Evolutionary conservation across 2,797 vertebrate species (phyloP), one percentile per base, ranked within the genome.

Genomic region (Uromys caudimaculatus): DNA sequence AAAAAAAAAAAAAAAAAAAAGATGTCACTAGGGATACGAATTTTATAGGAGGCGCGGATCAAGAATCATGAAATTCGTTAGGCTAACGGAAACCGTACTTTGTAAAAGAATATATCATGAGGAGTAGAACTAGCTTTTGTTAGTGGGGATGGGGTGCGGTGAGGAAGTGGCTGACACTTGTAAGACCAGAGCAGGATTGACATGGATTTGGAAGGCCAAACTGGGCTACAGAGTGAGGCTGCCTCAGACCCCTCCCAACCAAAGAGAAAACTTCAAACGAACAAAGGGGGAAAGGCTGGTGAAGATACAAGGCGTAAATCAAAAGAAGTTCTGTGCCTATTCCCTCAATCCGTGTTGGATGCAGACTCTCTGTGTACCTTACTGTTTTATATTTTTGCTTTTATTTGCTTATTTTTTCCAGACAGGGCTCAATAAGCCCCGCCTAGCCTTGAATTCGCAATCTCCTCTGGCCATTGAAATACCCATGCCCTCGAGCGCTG

Each of bases 81-180:
- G 58, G 16, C 32, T 82, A 79, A 79, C 52, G n/a, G 64, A 56
- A 91, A 54, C 24, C 19, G 44, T 92, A 54, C n/a, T 60, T 29
- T 89, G n/a, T 52, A 87, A 87, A 10, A 50, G 76, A 76, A 67
- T 21, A 77, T 56, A 67, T 81, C 38, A 52, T 21, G 79, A 91
- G 91, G 89, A 91, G 73, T 24, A 82, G 67, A 94, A 92, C 1
- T 83, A 60, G 60, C 52, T 96, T 96, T 71, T 54, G n/a, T 88
- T 56, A 62, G 38, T 4, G 11, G 44, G n/a, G 1, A 7, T 3
- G 24, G 13, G 3, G 5, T 12, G 19, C 29, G 19, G 35, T 41
- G 81, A 19, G 81, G 81, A 9, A 8, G 5, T 9, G 16, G n/a
- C 24, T 29, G 23, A 56, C 54, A 44, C 38, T 29, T 44, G 58